Evolutionary conservation across 2,113 vertebrate genomes (phyloP), one percentile per base, ranked within the genome.

Genomic region (Peucedramus taeniatus): DNA sequence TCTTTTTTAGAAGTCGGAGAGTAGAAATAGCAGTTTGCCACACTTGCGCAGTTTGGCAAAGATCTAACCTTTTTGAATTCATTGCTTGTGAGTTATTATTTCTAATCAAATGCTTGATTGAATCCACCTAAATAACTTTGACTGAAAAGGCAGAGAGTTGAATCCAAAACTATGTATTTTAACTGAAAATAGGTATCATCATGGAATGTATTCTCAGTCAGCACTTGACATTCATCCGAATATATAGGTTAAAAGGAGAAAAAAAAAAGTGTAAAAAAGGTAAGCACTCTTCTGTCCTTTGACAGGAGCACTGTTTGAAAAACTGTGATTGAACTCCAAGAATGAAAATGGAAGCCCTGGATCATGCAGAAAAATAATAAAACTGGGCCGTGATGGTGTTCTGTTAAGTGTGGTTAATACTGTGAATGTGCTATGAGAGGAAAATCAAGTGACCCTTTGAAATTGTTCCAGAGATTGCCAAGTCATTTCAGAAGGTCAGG

Each of bases 71-170:
- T 96, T 96, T 82, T 95, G 78, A 98, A 97, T 98, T 97, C 91
- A 93, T 96, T 97, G 93, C 94, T 97, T 97, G 83, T 96, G 96
- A 97, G 96, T 97, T 98, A 95, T 96, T 97, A 97, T 98, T 98
- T 98, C 96, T 98, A 98, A 98, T 98, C 96, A 97, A 87, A 95
- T 1, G 74, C 94, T 96, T 98, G 97, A 98, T 97, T 98, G 97
- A 97, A 94, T 97, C 85, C 90, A 95, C 86, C 84, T 97, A 97
- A 97, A 97, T 97, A 96, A 94, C 93, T 97, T 91, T 87, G 80
- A 89, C 94, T 97, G 97, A 97, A 95, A 98, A 97, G 95, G 87
- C 94, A 71, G 84, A 74, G 94, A 97, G 95, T 97, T 97, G 97
- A 97, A 97, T 98, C 97, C 93, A 87, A 97, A 97, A 95, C 92